Conservation (phyloP, 2,113 vertebrate genomes). For the Poeciliopsis retropinna region DNA sequence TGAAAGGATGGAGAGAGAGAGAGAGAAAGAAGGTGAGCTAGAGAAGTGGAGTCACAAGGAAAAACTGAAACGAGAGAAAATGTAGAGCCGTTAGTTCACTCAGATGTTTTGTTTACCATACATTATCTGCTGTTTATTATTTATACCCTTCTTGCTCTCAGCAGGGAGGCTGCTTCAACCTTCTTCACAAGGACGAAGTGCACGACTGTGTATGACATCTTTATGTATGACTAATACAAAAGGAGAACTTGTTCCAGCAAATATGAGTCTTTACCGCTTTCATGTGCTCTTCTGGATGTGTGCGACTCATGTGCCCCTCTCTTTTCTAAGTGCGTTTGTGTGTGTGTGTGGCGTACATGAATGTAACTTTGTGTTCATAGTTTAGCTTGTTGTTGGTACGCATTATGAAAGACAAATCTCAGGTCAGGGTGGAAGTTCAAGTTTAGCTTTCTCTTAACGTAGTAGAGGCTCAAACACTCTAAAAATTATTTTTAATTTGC, state of each 20-base stretch:
- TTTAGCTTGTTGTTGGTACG: neutral
- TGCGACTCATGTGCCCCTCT: neutral
- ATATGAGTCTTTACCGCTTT: neutral
- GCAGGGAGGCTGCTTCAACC: slow-evolving; percentile 28
- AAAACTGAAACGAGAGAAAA: slow-evolving; percentile 5
- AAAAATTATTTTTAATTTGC: too few relatives aligned
- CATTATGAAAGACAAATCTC: neutral
- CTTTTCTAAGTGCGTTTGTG: neutral
- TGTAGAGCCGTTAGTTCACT: slow-evolving; percentile 17
- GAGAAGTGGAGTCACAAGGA: slow-evolving; percentile 6
- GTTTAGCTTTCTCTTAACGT: neutral
- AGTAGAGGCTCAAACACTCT: too few relatives aligned
- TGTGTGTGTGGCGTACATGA: neutral
- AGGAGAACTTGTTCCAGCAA: neutral
- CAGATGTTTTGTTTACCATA: slow-evolving; percentile 59
- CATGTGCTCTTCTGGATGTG: neutral
- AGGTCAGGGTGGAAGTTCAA: neutral
- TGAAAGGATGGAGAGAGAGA: slow-evolving; percentile 6
- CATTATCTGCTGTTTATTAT: slow-evolving; percentile 60
- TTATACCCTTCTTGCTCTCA: slow-evolving; percentile 49
- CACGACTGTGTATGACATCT: slow-evolving; percentile 5
- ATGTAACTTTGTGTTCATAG: neutral
- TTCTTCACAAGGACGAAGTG: slow-evolving; percentile 30
- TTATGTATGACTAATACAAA: slow-evolving; percentile 15
- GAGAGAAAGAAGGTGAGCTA: neutral